phyloP scores from a whole-genome alignment of 1,140 invertebrate genomes.

The Odontomachus brunneus region DNA sequence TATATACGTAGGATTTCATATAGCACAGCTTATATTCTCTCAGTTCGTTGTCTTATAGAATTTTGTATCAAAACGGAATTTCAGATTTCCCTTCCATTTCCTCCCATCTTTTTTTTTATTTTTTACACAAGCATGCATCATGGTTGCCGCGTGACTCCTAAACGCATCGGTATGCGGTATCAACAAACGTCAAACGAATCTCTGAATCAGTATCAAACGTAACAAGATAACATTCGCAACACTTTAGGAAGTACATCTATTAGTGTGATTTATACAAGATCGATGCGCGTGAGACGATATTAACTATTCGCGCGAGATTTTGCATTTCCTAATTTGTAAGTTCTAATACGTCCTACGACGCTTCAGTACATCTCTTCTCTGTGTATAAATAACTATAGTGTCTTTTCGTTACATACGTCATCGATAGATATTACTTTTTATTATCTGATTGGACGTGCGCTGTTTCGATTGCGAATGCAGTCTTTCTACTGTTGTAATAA shows the following conservation, averaged over 20 bases:
- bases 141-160: not conserved
- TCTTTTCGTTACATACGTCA: not conserved
- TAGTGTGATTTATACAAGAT: constrained; percentile 45
- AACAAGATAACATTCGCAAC: constrained; percentile 63
- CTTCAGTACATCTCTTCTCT: not conserved
- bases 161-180: constrained; percentile 32
- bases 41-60: constrained; percentile 71
- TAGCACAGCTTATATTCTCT: constrained; percentile 60
- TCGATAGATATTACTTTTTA: constrained; percentile 53
- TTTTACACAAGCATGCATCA: not conserved
- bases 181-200: constrained; percentile 59
- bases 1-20: constrained; percentile 60
- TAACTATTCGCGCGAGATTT: not conserved
- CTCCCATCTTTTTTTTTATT: not conserved
- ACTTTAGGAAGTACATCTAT: constrained; percentile 3
- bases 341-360: constrained; percentile 1
- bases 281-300: constrained; percentile 5
- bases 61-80: constrained; percentile 56
- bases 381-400: constrained; percentile 14
- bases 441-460: constrained; percentile 76
- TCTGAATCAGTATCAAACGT: constrained; percentile 51
- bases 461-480: constrained; percentile 70
- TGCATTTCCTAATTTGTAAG: not conserved
- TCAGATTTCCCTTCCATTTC: not conserved
- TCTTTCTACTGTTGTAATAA: constrained; percentile 44